Evolutionary conservation across 1,140 invertebrate species (phyloP), one percentile per base, ranked within the genome.

Genomic region (Ostrea edulis): DNA sequence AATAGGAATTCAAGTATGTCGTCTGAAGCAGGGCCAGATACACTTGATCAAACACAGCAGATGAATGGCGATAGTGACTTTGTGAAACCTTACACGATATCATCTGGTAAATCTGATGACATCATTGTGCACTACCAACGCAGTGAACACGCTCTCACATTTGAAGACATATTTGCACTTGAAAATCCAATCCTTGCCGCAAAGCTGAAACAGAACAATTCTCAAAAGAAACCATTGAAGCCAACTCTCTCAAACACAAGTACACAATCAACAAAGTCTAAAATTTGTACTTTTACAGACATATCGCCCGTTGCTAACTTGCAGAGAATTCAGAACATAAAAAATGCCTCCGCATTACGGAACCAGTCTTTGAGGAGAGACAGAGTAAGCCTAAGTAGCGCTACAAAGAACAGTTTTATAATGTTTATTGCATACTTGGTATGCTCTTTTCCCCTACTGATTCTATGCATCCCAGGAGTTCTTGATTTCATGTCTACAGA

Each of bases 381-480:
- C 55, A 71, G 91, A 25, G 85, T 89, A 25, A 92, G 90, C 81
- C 65, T 93, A 0, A 92, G 86, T 62, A 91, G 89, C 52, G 93
- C 93, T 29, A 91, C 91, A 58, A 92, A 90, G 58, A 93, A 93
- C 87, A 92, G 92, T 71, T 85, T 93, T 8, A 90, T 91, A 12
- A 93, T 93, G 92, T 83, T 93, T 29, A 68, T 84, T 1, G 91
- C 89, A 5, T 93, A 91, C 68, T 35, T 91, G 29, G 22, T 90
- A 2, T 92, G 90, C 77, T 92, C 93, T 0, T 52, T 92, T 20
- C 92, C 93, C 0, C 84, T 93, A 12, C 84, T 93, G 54, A 85
- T 93, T 20, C 90, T 91, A 65, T 84, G 88, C 3, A 86, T 92
- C 8, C 93, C 93, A 7, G 91, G 92, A 12, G 81, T 87, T 53